phyloP scores from a whole-genome alignment of 2,888 invertebrate genomes.

The Embidobia sp. region DNA sequence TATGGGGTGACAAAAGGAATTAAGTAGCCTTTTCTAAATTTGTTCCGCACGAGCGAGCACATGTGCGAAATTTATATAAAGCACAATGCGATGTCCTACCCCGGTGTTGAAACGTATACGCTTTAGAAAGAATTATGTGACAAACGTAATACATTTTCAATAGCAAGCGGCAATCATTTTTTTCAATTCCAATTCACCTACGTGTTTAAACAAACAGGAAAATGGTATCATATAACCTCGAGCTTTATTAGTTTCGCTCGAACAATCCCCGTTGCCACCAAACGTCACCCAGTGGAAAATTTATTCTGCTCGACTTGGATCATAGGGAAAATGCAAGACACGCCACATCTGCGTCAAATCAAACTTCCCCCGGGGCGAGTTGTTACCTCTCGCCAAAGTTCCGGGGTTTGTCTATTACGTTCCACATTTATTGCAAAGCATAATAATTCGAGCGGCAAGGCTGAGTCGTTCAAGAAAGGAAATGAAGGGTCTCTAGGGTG shows the following conservation, averaged over 20 bases:
- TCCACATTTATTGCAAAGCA: slow-evolving; percentile 27
- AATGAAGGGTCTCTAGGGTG: not conserved
- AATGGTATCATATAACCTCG: no score
- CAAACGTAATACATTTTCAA: not conserved
- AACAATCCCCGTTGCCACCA: no score
- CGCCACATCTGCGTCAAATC: no score
- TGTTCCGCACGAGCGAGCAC: slow-evolving; percentile 42
- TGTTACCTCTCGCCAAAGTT: no score
- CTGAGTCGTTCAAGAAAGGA: not conserved
- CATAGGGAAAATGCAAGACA: no score
- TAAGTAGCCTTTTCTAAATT: slow-evolving; percentile 53
- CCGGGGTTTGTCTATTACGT: no score
- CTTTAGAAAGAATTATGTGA: not conserved
- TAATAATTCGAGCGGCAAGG: slow-evolving; percentile 17
- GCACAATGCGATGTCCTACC: slow-evolving; percentile 28
- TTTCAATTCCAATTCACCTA: no score
- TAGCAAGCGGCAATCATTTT: not conserved
- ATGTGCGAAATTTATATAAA: slow-evolving; percentile 49
- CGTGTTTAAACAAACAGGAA: not conserved
- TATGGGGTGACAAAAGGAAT: slow-evolving; percentile 47
- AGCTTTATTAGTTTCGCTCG: no score
- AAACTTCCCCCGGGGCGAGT: no score
- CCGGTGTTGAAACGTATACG: not conserved
- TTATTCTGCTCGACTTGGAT: no score
- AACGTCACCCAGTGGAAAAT: no score